phyloP scores from a whole-genome alignment of 2,113 vertebrate genomes.

The Lycocorax pyrrhopterus region DNA sequence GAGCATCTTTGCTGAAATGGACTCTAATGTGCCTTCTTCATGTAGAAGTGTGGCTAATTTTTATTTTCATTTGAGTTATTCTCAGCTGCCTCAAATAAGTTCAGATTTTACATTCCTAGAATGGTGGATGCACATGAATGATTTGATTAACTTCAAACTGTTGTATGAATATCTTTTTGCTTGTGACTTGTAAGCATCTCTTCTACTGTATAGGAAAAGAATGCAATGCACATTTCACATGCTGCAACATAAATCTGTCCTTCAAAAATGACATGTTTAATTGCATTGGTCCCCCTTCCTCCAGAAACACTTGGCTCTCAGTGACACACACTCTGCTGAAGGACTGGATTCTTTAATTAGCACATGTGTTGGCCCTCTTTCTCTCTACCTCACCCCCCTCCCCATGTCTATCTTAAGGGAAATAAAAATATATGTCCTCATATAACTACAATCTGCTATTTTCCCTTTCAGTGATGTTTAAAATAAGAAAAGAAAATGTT shows the following conservation, averaged over 20 bases:
- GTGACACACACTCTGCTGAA: not conserved
- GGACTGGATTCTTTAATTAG: constrained; percentile 45
- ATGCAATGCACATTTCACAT: not conserved
- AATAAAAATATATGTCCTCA: constrained; percentile 65
- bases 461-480: constrained; percentile 28
- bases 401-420: constrained; percentile 45
- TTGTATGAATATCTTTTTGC: not conserved
- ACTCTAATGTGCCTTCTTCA: not conserved
- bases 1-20: not conserved
- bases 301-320: constrained; percentile 39
- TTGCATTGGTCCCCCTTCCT: not conserved
- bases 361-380: constrained; percentile 35
- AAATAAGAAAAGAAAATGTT: constrained; percentile 53
- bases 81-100: not conserved
- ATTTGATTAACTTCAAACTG: not conserved
- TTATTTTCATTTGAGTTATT: not conserved
- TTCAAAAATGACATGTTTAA: constrained; percentile 44
- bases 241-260: constrained; percentile 19
- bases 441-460: constrained; percentile 66
- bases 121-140: not conserved
- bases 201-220: not conserved
- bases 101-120: not conserved
- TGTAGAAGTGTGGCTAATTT: not conserved
- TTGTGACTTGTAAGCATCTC: not conserved
- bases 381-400: not conserved